Evolutionary conservation across 2,888 invertebrate genomes (phyloP), one percentile per base, ranked within the genome.

Genomic region (Carterocephalus palaemon): DNA sequence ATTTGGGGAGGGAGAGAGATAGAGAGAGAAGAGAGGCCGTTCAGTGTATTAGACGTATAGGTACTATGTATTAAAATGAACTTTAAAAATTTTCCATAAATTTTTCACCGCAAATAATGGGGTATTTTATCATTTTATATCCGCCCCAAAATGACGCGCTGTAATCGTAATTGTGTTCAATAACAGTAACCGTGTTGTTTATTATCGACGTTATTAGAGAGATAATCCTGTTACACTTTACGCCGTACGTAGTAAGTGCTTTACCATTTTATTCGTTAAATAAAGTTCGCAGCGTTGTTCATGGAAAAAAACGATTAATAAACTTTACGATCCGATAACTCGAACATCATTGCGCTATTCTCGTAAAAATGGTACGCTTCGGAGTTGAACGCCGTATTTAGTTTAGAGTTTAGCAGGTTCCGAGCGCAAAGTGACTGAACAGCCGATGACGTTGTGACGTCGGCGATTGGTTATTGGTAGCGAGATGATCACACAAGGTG

Each of bases 251-350:
- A n/a, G n/a, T 22, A 22, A 22, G 15, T 22, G 15, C 29, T 15
- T 22, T 8, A 13, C 12, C 20, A 9, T 31, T 39, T 29, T 16
- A 22, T 31, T 29, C n/a, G 17, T 19, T 9, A 13, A 13, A 15
- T 19, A 28, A 13, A 19, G 26, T 17, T 19, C 10, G 17, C 7
- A 15, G 16, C 24, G 9, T 8, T 36, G 9, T 8, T 15, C 29
- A 20, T 31, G 39, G 39, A 39, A 39, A 39, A 38, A 39, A 29
- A 39, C 29, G 4, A 22, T 29, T 7, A 39, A 19, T 29, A 29
- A 29, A 10, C 12, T 10, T 9, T 20, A 40, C 13, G 31, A 9
- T 20, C 13, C 16, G 23, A 32, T 32, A 40, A 31, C 9, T 17
- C 3, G 13, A 8, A 9, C 20, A 4, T 29, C 9, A 39, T 29